A percentile compares a stretch with the other conserved stretches of the same genome.
These are phyloP conservation scores for Pan troglodytes DNA, from an alignment of 2,113 vertebrate genomes.

Conservation along the genomic window NHGRI_mPanTro3-v2.1_pri NC_072414.2:61990501-61991000, in stretches of 20 bases:
- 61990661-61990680: fast-evolving
- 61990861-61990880: background rate
- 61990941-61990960: background rate
- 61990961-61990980: background rate
- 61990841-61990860: background rate
- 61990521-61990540: background rate
- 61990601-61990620: no score
- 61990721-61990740: background rate
- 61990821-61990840: conserved; percentile 18
- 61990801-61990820: background rate
- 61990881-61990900: background rate
- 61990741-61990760: background rate
- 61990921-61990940: background rate
- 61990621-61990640: background rate
- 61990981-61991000: background rate
- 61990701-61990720: background rate
- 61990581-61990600: background rate
- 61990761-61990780: background rate
- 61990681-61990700: no score
- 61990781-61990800: background rate
- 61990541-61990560: background rate
- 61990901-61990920: conserved; percentile 38
- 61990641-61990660: background rate
- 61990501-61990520: background rate
- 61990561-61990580: background rate